Conservation (phyloP, 2,797 vertebrate species). For the Arctocebus calabarensis region DNA sequence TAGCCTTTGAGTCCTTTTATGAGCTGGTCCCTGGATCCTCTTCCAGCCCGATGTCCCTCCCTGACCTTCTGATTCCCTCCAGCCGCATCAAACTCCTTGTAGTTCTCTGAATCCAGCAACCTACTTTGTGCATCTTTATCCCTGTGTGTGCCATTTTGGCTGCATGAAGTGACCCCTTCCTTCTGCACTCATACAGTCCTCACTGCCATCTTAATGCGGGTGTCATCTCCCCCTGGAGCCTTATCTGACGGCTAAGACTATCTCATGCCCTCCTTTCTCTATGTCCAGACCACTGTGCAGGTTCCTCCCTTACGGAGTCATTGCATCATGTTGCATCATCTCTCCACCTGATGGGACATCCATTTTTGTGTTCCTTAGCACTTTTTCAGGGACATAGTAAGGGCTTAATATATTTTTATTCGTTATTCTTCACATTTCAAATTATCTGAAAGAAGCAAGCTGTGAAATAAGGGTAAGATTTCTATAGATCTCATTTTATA, state of each 20-base stretch:
- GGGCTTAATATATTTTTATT: neutral
- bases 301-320: neutral
- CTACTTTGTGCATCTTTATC: neutral
- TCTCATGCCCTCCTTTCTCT: neutral
- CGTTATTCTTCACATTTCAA: neutral
- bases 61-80: neutral
- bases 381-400: neutral
- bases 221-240: neutral
- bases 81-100: neutral
- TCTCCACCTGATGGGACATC: neutral
- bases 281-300: neutral
- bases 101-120: neutral
- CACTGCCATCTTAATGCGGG: neutral
- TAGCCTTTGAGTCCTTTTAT: neutral
- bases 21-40: neutral
- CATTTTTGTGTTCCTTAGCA: neutral
- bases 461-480: neutral
- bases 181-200: neutral
- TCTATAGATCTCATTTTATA: conserved; percentile 9
- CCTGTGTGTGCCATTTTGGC: neutral
- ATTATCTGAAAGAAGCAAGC: conserved; percentile 10
- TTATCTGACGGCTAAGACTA: neutral
- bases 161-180: neutral
- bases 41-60: neutral
- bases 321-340: neutral